Evolutionary conservation across 2,797 vertebrate genomes (phyloP), one percentile per base, ranked within the genome.

Genomic region (Hippoglossus hippoglossus): DNA sequence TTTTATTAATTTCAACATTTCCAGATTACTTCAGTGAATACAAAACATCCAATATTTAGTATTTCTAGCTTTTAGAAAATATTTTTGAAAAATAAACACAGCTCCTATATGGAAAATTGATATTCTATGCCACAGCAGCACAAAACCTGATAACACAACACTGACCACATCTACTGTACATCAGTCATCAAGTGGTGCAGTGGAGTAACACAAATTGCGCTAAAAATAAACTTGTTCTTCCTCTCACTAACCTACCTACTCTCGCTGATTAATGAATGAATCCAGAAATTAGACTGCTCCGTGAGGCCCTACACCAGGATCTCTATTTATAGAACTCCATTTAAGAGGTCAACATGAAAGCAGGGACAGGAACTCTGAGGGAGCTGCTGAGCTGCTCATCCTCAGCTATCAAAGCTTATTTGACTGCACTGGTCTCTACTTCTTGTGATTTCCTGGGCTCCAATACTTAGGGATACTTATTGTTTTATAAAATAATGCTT

Each of bases 241-340:
- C n/a, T 41, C 54, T 62, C 54, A 58, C 22, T 68, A 63, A 63
- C 59, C 54, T 62, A 60, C 26, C 56, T 72, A 2, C 55, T 65
- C 15, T 2, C 56, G 46, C 53, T 55, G 68, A 81, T 75, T 49
- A 71, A 82, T 69, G 53, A 55, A 69, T 63, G 59, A 61, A 80
- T 70, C 41, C 49, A 75, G 50, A 77, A 84, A 80, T 71, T 49
- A 76, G 60, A 60, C 61, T 31, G 62, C 46, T 67, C 46, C 2
- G 22, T 54, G 21, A 67, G 62, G 67, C 73, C 13, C 47, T 26
- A 2, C 64, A 5, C 56, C 64, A 76, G 25, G 47, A 28, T 13
- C 16, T 71, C 75, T 87, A 87, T 82, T 84, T 75, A 80, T 82
- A 88, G 84, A 78, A 19, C n/a, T 50, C 47, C 22, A 61, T 68